phyloP scores from a whole-genome alignment of 2,888 invertebrate genomes.

The Mimas tiliae region DNA sequence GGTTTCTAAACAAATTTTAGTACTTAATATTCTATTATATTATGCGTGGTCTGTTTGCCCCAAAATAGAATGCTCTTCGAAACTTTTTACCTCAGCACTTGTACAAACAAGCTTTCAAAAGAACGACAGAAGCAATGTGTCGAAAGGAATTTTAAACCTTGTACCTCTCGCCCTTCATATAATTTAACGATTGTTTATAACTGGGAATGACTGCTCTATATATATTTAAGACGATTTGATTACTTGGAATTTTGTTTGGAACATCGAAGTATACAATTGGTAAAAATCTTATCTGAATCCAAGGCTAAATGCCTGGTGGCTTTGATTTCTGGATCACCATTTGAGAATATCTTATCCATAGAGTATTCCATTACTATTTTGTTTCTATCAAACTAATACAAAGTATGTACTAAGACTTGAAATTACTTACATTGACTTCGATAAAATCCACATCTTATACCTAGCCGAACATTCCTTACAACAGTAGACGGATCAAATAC shows the following conservation, averaged over 20 bases:
- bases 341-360: background rate
- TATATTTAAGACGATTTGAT: background rate
- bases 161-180: background rate
- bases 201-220: background rate
- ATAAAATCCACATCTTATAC: background rate
- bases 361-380: background rate
- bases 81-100: background rate
- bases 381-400: background rate
- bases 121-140: background rate
- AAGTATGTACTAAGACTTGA: no score
- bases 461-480: slow-evolving; percentile 7
- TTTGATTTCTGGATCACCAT: no score
- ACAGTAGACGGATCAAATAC: slow-evolving; percentile 13
- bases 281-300: no score
- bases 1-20: no score
- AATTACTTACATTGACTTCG: no score
- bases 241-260: background rate
- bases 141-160: background rate
- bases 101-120: slow-evolving; percentile 3
- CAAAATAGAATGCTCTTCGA: background rate
- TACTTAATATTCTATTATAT: no score
- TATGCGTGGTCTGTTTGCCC: background rate
- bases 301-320: no score
- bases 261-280: no score
- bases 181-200: slow-evolving; percentile 10